Evolutionary conservation across 2,797 vertebrate genomes (phyloP), one percentile per base, ranked within the genome.

Genomic region (Sparidentex hasta): DNA sequence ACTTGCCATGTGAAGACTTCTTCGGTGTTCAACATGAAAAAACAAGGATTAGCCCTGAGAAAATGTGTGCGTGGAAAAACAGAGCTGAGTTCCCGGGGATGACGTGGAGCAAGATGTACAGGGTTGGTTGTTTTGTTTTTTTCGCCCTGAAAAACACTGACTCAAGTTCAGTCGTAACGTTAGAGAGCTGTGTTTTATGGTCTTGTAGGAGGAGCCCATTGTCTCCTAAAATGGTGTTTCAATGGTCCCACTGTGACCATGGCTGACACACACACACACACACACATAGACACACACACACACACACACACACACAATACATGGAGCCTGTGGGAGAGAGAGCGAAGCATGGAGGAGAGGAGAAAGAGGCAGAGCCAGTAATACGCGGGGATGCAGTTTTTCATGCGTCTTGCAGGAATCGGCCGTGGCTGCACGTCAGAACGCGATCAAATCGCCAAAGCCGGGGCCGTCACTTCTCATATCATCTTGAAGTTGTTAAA

Each of bases 181-280:
- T 65, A 44, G 69, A 58, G 2, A 67, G 71, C 71, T 69, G 68
- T 84, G 80, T 77, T 90, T 86, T 80, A 85, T 68, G 71, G 77
- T 51, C 23, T 18, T 64, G 81, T 65, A 67, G 90, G 88, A 90
- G 84, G 85, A 84, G 86, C 72, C 82, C 72, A 71, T 85, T 86
- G 84, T 85, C 81, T 91, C 88, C 79, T 90, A 87, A 90, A 91
- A 92, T 87, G 84, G 87, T 84, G 68, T 76, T 89, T 83, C 71
- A 84, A 25, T 86, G 57, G 80, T 83, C 78, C 76, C 85, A 65
- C 27, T 77, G 81, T 75, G 84, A 69, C 72, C 47, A 25, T 64
- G 50, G 27, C 47, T 74, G 66, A 6, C 61, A 25, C 76, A 18
- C 58, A 33, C 70, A 61, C 65, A 76, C 66, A 64, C 63, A 70